Conservation (phyloP, 2,797 vertebrate species). For the Linurgus olivaceus region DNA sequence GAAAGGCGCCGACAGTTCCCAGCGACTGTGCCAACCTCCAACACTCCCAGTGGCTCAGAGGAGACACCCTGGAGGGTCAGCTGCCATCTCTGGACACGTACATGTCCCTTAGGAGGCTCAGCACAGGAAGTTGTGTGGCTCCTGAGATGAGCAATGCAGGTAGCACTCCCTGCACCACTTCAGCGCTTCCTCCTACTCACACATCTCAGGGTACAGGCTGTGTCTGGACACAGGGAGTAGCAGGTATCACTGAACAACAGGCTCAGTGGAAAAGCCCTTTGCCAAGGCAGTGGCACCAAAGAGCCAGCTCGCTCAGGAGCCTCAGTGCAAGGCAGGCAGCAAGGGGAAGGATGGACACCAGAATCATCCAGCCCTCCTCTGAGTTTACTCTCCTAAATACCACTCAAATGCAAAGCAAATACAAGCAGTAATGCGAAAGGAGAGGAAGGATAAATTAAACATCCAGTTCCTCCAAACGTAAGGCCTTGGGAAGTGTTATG, state of each 20-base stretch:
- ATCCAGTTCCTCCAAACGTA: neutral
- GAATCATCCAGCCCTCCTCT: neutral
- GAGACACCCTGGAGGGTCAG: neutral
- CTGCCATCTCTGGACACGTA: neutral
- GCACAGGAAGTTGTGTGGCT: neutral
- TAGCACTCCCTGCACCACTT: neutral
- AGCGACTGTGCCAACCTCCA: constrained; percentile 45
- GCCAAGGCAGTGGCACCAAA: neutral
- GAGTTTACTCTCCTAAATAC: neutral
- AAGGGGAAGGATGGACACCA: neutral
- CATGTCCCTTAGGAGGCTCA: neutral
- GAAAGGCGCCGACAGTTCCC: constrained; percentile 38
- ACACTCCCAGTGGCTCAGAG: neutral
- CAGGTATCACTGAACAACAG: neutral
- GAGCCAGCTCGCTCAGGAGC: neutral
- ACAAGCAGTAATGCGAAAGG: neutral
- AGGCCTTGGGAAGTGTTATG: neutral
- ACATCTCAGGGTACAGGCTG: neutral
- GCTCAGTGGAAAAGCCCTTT: neutral
- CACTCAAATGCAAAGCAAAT: neutral
- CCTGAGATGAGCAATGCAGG: neutral
- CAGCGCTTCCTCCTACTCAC: neutral
- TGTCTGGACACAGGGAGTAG: neutral
- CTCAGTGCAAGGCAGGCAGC: neutral
- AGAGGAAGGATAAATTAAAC: neutral